Base-by-base conservation (phyloP, 2,113 vertebrate species). In the Corapipo altera region DNA sequence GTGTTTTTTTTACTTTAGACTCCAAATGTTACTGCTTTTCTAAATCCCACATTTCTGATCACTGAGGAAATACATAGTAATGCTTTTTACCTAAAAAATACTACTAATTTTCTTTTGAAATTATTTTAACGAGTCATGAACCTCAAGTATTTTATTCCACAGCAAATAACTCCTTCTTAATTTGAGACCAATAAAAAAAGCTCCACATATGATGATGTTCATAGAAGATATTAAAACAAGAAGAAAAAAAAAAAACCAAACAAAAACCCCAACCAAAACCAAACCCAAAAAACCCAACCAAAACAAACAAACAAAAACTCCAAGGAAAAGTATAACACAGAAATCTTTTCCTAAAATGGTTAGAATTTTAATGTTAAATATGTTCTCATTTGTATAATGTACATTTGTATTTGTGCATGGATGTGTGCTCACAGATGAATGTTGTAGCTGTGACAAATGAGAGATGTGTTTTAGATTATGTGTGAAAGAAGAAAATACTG, bases 21-120 rank as follows among this genome's bases (percentile, higher is more conserved):
- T 90, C 37, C 74, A 85, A 91, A 88, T 94, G 67, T 82, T 96
- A 39, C 49, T 95, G 55, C 55, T 64, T 89, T 93, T 94, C 43
- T 48, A 58, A 83, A 64, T 90, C 69, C 51, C 24, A 77, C 0
- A 0, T 90, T 92, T 52, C 43, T 84, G 69, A 80, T 62, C n/a
- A 74, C 26, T 54, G 49, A 91, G 55, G 71, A 89, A 85, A 57
- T 46, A 58, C 22, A 49, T 52, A 70, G 20, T 70, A 85, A 65
- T 80, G 54, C 20, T 62, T 91, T 43, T 70, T 5, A 27, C 18
- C 21, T 44, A 35, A 65, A 73, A 84, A 26, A 18, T 87, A 41
- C 33, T 83, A 72, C 44, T 87, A 28, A 24, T 81, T 54, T 89
- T 20, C 23, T 51, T 78, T 55, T 51, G 51, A 83, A 91, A 85